A percentile compares a stretch with the other conserved stretches of the same genome.
These are phyloP conservation scores for Epirrhoe tristata DNA, from an alignment of 2,888 invertebrate genomes.

Conservation along the genomic window DNA sequence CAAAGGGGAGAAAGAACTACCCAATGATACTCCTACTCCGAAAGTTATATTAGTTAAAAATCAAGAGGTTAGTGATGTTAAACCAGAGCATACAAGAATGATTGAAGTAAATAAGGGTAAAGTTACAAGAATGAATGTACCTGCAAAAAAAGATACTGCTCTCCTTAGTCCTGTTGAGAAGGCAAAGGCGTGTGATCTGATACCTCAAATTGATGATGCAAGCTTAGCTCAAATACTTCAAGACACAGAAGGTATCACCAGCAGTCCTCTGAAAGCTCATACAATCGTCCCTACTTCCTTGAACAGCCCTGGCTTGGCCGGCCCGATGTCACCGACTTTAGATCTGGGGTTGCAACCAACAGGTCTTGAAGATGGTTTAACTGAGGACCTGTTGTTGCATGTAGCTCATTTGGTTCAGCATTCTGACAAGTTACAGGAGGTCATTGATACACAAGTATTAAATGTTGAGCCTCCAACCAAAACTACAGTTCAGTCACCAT, in stretches of 20 bases:
- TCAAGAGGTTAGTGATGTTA: constrained; percentile 47
- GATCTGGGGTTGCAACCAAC: constrained; percentile 61
- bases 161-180: constrained; percentile 45
- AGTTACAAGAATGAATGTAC: constrained; percentile 48
- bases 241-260: constrained; percentile 65
- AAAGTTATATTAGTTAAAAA: constrained; percentile 40
- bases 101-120: constrained; percentile 36
- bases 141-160: constrained; percentile 37
- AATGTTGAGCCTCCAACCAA: constrained; percentile 71
- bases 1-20: constrained; percentile 79
- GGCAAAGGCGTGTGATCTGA: constrained; percentile 69
- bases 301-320: constrained; percentile 79
- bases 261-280: constrained; percentile 63
- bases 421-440: constrained; percentile 88
- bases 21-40: constrained; percentile 53
- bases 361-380: constrained; percentile 87
- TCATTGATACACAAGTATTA: constrained; percentile 88
- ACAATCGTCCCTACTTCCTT: constrained; percentile 66
- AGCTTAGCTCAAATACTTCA: constrained; percentile 81
- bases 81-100: constrained; percentile 47
- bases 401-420: constrained; percentile 90
- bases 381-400: constrained; percentile 89
- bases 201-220: constrained; percentile 80
- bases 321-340: constrained; percentile 85
- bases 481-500: constrained; percentile 49